phyloP scores from a whole-genome alignment of 2,888 invertebrate species.

The Leptopilina syphax region DNA sequence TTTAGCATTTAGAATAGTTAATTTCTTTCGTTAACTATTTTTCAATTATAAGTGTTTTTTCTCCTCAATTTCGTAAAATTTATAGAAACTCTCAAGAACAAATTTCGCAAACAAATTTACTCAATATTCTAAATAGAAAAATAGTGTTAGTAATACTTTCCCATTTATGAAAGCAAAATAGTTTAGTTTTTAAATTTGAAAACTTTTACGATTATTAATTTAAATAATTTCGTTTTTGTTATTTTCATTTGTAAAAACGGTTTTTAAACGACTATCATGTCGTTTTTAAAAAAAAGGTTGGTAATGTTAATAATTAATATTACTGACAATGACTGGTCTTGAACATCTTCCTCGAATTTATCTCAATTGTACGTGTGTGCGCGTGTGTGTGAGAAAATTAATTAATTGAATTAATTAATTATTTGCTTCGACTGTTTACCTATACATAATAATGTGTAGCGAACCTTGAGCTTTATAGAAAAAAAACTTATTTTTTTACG shows the following conservation, averaged over 20 bases:
- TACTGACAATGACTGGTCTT: not conserved
- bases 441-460: not conserved
- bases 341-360: not conserved
- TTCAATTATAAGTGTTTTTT: no score
- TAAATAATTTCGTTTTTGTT: not conserved
- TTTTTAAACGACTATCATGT: not conserved
- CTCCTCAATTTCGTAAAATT: no score
- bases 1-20: no score
- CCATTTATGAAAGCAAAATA: not conserved
- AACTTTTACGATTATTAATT: not conserved
- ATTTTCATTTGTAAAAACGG: not conserved
- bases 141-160: not conserved
- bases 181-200: not conserved
- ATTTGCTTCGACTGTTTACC: not conserved
- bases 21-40: no score
- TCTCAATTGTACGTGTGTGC: not conserved
- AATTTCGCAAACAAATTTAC: no score
- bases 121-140: no score
- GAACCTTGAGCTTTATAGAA: not conserved
- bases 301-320: not conserved
- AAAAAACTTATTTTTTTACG: conserved; percentile 9
- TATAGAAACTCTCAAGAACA: no score
- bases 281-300: no score
- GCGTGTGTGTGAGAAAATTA: no score
- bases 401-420: no score